Conservation (phyloP, 1,140 invertebrate species). For the Philopotamus ludificatus region DNA sequence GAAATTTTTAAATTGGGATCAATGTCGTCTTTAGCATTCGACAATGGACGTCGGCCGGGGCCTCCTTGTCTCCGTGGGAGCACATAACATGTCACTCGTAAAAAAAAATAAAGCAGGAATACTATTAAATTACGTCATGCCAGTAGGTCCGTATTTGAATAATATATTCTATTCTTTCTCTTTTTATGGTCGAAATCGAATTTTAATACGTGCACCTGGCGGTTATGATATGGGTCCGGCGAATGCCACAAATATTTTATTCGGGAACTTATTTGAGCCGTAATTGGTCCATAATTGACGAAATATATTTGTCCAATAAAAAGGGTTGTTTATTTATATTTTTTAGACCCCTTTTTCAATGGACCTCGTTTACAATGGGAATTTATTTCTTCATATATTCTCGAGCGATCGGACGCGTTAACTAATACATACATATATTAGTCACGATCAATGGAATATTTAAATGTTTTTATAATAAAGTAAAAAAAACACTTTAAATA, state of each 20-base stretch:
- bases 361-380: not conserved
- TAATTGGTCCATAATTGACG: not conserved
- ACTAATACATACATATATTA: no score
- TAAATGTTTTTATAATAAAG: no score
- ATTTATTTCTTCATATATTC: not conserved
- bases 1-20: conserved; percentile 36
- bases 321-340: conserved; percentile 4
- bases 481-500: no score
- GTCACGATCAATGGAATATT: no score
- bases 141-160: not conserved
- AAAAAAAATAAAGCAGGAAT: not conserved
- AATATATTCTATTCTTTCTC: not conserved
- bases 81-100: conserved; percentile 15
- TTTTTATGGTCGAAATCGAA: not conserved
- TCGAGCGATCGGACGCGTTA: no score
- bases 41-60: no score
- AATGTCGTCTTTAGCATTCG: conserved; percentile 33
- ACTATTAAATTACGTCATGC: not conserved
- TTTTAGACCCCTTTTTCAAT: not conserved
- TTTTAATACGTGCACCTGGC: conserved; percentile 3
- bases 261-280: not conserved
- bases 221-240: conserved; percentile 3
- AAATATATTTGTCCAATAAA: not conserved
- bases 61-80: conserved; percentile 1
- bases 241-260: not conserved